phyloP scores from a whole-genome alignment of 2,797 vertebrate genomes.

The Hydrolagus colliei region DNA sequence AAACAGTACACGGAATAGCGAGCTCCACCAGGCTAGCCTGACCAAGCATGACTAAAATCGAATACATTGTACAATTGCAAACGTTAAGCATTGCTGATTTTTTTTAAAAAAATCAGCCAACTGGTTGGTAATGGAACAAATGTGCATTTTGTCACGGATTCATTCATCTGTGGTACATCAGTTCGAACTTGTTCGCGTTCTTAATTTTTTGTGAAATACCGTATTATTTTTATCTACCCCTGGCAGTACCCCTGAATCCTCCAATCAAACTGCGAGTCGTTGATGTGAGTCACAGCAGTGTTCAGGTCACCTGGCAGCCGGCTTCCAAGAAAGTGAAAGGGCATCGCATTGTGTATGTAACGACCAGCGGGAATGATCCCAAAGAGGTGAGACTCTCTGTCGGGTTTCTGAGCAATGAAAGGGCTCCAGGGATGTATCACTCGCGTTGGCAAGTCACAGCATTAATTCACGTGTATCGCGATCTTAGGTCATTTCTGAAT shows the following conservation, averaged over 20 bases:
- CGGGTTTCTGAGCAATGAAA: too few relatives aligned
- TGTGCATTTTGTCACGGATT: too few relatives aligned
- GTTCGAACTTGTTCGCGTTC: not conserved
- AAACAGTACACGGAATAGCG: too few relatives aligned
- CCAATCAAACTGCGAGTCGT: constrained; percentile 68
- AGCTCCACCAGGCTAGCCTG: too few relatives aligned
- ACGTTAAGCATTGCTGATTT: too few relatives aligned
- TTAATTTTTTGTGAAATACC: not conserved
- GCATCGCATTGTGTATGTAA: constrained; percentile 67
- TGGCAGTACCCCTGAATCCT: constrained; percentile 59
- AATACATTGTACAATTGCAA: too few relatives aligned
- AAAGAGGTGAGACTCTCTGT: constrained; percentile 63
- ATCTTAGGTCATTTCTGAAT: not conserved
- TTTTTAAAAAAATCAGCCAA: too few relatives aligned
- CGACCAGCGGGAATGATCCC: constrained; percentile 68
- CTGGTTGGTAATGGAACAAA: too few relatives aligned
- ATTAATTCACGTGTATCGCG: too few relatives aligned
- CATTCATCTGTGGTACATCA: not conserved
- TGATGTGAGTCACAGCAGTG: constrained; percentile 67
- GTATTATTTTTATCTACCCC: not conserved
- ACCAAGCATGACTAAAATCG: too few relatives aligned
- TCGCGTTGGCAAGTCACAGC: not conserved
- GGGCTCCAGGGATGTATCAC: not conserved
- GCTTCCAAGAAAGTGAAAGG: constrained; percentile 49
- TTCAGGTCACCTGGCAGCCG: constrained; percentile 70